These are phyloP conservation scores for Doryteuthis pealeii DNA, from an alignment of 1,140 invertebrate species.

Conservation along the genomic window DNA sequence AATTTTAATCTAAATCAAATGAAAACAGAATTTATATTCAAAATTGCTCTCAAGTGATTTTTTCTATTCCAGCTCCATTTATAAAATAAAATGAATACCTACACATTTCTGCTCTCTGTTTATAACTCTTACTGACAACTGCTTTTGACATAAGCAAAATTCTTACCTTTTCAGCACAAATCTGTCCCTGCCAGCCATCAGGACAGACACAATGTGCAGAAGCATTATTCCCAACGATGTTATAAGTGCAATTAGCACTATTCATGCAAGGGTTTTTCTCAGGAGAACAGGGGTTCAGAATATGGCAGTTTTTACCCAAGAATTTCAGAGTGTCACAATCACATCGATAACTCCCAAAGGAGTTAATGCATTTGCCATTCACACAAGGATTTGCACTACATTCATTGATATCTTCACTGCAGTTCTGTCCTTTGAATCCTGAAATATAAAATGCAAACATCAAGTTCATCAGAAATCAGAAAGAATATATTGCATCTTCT, in stretches of 20 bases:
- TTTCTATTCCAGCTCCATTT: too few relatives aligned
- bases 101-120: too few relatives aligned
- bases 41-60: too few relatives aligned
- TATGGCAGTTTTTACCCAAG: slow-evolving; percentile 42
- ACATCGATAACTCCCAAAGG: slow-evolving; percentile 71
- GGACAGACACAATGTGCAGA: slow-evolving; percentile 17
- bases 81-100: too few relatives aligned
- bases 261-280: slow-evolving; percentile 33
- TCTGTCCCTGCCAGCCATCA: slow-evolving; percentile 23
- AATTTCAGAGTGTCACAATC: slow-evolving; percentile 67
- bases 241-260: slow-evolving; percentile 12
- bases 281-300: slow-evolving; percentile 36
- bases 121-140: too few relatives aligned
- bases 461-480: too few relatives aligned
- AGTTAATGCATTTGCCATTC: slow-evolving; percentile 67
- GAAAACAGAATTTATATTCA: too few relatives aligned
- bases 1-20: too few relatives aligned
- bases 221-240: slow-evolving; percentile 19
- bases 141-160: neutral
- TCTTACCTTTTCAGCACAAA: slow-evolving; percentile 32
- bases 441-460: slow-evolving; percentile 11
- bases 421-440: slow-evolving; percentile 33
- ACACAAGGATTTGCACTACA: slow-evolving; percentile 25
- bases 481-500: too few relatives aligned
- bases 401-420: slow-evolving; percentile 38